phyloP scores from a whole-genome alignment of 2,888 invertebrate species.

The Caenorhabditis zanzibari region DNA sequence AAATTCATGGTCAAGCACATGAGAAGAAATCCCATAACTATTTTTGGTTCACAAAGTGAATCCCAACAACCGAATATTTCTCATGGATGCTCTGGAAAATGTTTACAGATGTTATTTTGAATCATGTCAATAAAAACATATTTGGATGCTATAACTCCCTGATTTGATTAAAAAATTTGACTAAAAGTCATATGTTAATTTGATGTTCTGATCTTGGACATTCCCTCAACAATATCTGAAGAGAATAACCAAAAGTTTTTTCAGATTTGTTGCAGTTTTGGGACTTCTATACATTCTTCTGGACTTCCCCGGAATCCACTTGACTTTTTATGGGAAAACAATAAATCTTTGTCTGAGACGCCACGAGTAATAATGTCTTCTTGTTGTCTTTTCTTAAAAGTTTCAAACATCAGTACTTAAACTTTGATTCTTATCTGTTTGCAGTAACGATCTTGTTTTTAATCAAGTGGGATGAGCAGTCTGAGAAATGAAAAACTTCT shows the following conservation, averaged over 20 bases:
- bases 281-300: no score
- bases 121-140: not conserved
- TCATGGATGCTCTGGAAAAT: not conserved
- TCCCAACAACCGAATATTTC: not conserved
- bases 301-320: no score
- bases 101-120: not conserved
- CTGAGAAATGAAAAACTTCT: constrained; percentile 1
- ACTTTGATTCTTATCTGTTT: constrained; percentile 40
- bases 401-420: constrained; percentile 37
- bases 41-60: no score
- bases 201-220: no score
- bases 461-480: constrained; percentile 23
- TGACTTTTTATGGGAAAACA: not conserved
- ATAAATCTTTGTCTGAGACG: constrained; percentile 9
- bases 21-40: no score
- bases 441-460: constrained; percentile 28
- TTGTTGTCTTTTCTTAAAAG: constrained; percentile 1
- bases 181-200: no score
- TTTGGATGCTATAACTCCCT: not conserved
- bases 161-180: not conserved
- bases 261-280: no score
- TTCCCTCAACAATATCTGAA: no score
- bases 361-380: constrained; percentile 7
- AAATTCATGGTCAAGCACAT: no score
- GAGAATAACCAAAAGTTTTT: no score